Base-by-base conservation (phyloP, 2,888 invertebrate species). In the Apantesis nais region DNA sequence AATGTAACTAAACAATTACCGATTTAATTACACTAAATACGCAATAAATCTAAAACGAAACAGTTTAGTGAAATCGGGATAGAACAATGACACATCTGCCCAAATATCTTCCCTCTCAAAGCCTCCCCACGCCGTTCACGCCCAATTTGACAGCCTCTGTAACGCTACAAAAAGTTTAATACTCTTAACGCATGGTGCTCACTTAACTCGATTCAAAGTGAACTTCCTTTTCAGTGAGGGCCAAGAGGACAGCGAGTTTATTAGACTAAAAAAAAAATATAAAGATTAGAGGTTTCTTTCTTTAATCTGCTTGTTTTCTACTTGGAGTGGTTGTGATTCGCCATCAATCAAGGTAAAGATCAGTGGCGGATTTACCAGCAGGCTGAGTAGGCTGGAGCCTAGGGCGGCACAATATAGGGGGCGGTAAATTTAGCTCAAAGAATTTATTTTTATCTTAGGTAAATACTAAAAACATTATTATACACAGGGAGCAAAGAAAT, bases 151-250 rank as follows among this genome's bases (percentile, higher is more conserved):
- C 84, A 82, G 85, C 78, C 81, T 83, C 78, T 81, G 86, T 83
- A 85, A 85, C 81, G 80, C 82, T 83, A 83, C 86, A 89, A 89
- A 89, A 89, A 89, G 89, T 88, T 86, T 89, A 88, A 90, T 88
- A 85, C 86, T 86, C 83, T 88, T 86, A 89, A 87, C 88, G 86
- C 85, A 83, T 81, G 82, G 83, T 77, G 84, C 84, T 85, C 85
- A 85, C 85, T 87, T 85, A 88, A 86, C 85, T 85, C 83, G 83
- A 86, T 87, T 84, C 81, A 78, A 82, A 80, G 78, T 72, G 77
- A 81, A 78, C 61, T 81, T 81, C 78, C 79, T 73, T 64, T 66
- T 65, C 58, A 65, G 41, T 67, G 66, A 16, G 58, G 67, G 70
- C 68, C 29, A 72, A 19, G 44, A 63, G 22, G 68, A 62, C 1